Evolutionary conservation across 2,888 invertebrate genomes (phyloP), one percentile per base, ranked within the genome.

Genomic region (Marasmarcha lunaedactyla): DNA sequence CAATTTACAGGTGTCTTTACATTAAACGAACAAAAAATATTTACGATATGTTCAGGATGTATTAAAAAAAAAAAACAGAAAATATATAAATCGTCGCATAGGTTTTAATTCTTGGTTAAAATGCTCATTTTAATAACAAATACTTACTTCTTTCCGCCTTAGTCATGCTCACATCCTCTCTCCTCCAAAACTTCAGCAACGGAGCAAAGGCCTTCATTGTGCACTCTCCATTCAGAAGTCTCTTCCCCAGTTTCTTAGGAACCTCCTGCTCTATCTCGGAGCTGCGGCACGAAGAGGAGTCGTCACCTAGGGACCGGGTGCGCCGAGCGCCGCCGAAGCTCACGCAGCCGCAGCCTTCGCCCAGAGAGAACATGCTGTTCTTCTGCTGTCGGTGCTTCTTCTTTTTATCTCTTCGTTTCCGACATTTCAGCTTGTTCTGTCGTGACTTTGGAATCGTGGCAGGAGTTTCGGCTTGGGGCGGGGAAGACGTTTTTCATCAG

Each of bases 91-190:
- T n/a, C n/a, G n/a, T n/a, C n/a, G n/a, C n/a, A n/a, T n/a, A n/a
- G n/a, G n/a, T n/a, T n/a, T n/a, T n/a, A n/a, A n/a, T n/a, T n/a
- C n/a, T n/a, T n/a, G n/a, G n/a, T n/a, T n/a, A n/a, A n/a, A n/a
- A n/a, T n/a, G n/a, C n/a, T n/a, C n/a, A n/a, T n/a, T n/a, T n/a
- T n/a, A n/a, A n/a, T n/a, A n/a, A n/a, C n/a, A n/a, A n/a, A n/a
- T n/a, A 70, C 88, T 89, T 70, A 91, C 91, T 90, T 83, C 90
- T 86, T 72, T 91, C 91, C 42, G 90, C 88, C 66, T 90, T 90
- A 14, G 90, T 89, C 89, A 91, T 91, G 72, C 89, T 90, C 67
- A 89, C 87, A 49, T 90, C 88, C 50, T 88, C 87, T 48, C 88
- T 86, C 44, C 88, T 85, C 85, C 90, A 90, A 56, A 89, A 88